Evolutionary conservation across 2,797 vertebrate species (phyloP), one percentile per base, ranked within the genome.

Genomic region (Lepidocolaptes lacrymiger): DNA sequence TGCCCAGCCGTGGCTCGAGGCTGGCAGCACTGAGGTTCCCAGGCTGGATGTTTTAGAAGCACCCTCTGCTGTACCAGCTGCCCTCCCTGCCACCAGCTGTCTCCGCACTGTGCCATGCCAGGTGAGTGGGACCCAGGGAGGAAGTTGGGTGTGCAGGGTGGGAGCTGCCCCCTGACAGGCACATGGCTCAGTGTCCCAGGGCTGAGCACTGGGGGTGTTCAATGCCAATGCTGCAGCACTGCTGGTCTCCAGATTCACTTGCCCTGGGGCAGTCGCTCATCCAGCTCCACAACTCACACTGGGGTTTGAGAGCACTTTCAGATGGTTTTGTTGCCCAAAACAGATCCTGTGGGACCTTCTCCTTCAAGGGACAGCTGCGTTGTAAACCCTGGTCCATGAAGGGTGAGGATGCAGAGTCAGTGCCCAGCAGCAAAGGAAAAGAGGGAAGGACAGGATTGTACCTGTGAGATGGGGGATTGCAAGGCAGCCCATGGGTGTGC

Each of bases 211-310:
- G 28, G 5, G 6, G 14, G 0, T 24, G 17, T 27, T 55, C 15
- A 2, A 4, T 3, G 56, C 12, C 0, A 5, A 3, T 5, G 74
- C 56, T 20, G 24, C 0, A 2, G 36, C 18, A 3, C 0, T 7
- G 4, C 37, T 7, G 36, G 4, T 24, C 51, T 20, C 0, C 8
- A 12, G 46, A 37, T 52, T 15, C 46, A 20, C 69, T 56, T 1
- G 2, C 8, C 6, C 56, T 4, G 17, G 13, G 48, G 4, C 2
- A 14, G 59, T 48, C 1, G 1, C 58, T 71, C 10, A 2, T 6
- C 8, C 78, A 11, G 28, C 27, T 39, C 54, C 81, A 10, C 41
- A 22, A 1, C 7, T 34, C 61, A 14, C 3, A 0, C 1, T 1
- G 58, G 3, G 6, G 32, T 2, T 6, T 1, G 27, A 24, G 37